Conservation (phyloP, 2,888 invertebrate genomes). For the Crioceris asparagi region DNA sequence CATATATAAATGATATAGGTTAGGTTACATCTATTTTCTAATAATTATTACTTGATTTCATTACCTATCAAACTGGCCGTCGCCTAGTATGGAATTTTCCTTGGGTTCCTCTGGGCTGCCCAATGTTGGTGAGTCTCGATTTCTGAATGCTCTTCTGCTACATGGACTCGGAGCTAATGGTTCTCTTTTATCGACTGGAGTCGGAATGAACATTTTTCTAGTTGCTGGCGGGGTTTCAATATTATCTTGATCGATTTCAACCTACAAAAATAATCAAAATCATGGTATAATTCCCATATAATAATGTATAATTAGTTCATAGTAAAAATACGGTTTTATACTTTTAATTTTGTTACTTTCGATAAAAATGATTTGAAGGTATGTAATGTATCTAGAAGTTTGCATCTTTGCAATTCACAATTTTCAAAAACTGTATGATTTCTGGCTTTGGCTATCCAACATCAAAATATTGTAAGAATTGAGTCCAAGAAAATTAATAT, state of each 20-base stretch:
- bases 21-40: not conserved
- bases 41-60: not conserved
- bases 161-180: constrained; percentile 42
- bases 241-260: constrained; percentile 82
- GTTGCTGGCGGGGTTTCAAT: constrained; percentile 82
- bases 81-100: constrained; percentile 48
- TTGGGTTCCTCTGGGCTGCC: constrained; percentile 31
- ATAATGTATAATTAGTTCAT: no score
- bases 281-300: no score
- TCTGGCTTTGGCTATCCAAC: no score
- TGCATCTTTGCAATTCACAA: no score
- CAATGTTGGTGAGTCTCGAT: constrained; percentile 19
- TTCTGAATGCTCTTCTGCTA: constrained; percentile 36
- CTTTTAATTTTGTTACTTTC: no score
- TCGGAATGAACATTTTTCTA: constrained; percentile 55
- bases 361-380: no score
- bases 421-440: no score
- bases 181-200: constrained; percentile 46
- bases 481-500: no score
- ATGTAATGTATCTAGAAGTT: no score
- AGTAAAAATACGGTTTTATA: no score
- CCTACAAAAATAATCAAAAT: no score
- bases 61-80: constrained; percentile 76
- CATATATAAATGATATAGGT: not conserved
- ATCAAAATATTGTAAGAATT: no score